Conservation (phyloP, 1,140 invertebrate genomes). For the Eubasilissa regina region DNA sequence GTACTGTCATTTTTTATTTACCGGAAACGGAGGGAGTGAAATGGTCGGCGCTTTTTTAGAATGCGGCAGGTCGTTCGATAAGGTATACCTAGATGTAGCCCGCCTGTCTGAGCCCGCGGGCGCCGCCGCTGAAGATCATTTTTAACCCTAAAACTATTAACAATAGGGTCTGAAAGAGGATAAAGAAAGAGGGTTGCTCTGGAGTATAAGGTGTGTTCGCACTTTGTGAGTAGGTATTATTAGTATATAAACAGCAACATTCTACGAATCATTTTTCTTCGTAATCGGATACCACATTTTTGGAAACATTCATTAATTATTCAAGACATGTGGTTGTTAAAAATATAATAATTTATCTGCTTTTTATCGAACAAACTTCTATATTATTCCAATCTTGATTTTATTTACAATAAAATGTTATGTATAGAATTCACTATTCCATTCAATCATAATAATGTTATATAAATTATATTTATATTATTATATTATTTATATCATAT, state of each 20-base stretch:
- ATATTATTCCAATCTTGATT: no score
- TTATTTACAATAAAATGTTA: no score
- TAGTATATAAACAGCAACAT: not conserved
- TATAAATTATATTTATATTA: no score
- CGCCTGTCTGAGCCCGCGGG: slow-evolving; percentile 26
- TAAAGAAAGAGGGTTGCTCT: slow-evolving; percentile 23
- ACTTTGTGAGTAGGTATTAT: slow-evolving; percentile 26
- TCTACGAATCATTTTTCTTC: slow-evolving; percentile 23
- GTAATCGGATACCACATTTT: no score
- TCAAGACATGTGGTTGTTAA: no score
- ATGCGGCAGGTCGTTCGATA: not conserved
- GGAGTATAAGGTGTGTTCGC: slow-evolving; percentile 13
- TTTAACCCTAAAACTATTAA: slow-evolving; percentile 43
- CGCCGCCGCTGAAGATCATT: slow-evolving; percentile 36
- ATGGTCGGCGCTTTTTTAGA: not conserved
- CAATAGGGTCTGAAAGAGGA: slow-evolving; percentile 33
- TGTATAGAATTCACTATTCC: no score
- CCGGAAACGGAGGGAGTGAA: not conserved
- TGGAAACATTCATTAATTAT: no score
- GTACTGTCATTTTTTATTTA: not conserved
- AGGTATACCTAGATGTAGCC: not conserved
- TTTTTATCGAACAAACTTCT: no score
- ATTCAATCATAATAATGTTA: no score
- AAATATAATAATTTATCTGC: no score
- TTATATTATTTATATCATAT: no score